Conservation (phyloP, 2,888 invertebrate genomes). For the Podabrus alpinus region DNA sequence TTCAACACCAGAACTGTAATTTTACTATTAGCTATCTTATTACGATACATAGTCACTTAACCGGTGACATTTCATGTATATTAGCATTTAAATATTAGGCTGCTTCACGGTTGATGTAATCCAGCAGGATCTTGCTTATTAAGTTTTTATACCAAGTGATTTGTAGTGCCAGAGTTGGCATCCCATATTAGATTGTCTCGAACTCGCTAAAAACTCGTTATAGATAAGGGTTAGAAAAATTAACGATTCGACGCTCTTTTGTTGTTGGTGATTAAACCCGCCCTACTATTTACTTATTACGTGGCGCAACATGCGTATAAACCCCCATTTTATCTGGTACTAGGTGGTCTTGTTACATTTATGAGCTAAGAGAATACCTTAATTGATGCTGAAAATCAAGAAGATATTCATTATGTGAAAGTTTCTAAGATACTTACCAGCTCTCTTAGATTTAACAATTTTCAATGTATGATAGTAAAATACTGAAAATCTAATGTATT, state of each 20-base stretch:
- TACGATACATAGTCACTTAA: not conserved
- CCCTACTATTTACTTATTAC: slow-evolving; percentile 27
- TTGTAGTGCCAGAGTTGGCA: not conserved
- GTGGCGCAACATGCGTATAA: slow-evolving; percentile 26
- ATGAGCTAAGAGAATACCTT: not conserved
- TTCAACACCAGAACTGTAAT: slow-evolving; percentile 1
- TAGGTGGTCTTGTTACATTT: not conserved
- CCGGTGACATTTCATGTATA: not conserved
- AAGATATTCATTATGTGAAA: not conserved
- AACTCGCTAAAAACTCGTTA: not conserved
- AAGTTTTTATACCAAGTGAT: not conserved
- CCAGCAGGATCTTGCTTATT: not conserved
- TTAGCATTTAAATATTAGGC: slow-evolving; percentile 7
- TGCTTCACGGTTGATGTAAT: not conserved
- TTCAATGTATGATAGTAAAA: not conserved
- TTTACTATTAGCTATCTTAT: slow-evolving; percentile 2
- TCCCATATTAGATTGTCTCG: not conserved
- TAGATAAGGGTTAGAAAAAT: not conserved
- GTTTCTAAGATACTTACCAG: not conserved
- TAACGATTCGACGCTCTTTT: slow-evolving; percentile 5
- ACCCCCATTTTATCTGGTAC: slow-evolving; percentile 20
- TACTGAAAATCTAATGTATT: too few species aligned
- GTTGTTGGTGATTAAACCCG: slow-evolving; percentile 17
- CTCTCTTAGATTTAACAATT: not conserved
- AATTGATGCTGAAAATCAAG: not conserved